These are phyloP conservation scores for Pheosia gnoma DNA, from an alignment of 2,888 invertebrate species.

Conservation along the genomic window DNA sequence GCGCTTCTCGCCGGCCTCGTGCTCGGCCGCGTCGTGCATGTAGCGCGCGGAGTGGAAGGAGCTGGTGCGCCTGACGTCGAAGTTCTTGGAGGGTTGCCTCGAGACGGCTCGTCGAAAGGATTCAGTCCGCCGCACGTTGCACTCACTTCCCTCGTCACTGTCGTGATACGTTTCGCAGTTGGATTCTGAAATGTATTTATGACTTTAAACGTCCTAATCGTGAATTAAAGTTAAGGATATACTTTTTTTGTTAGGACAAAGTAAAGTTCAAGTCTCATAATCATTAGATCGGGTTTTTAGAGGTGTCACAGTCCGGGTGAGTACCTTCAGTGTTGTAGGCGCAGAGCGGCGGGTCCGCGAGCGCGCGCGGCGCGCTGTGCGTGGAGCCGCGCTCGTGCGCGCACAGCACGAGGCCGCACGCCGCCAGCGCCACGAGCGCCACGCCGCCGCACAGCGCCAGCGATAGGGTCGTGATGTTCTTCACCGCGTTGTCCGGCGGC, in stretches of 20 bases:
- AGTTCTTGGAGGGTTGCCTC: constrained; percentile 61
- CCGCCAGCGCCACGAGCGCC: constrained; percentile 70
- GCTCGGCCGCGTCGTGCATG: constrained; percentile 58
- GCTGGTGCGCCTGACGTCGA: constrained; percentile 68
- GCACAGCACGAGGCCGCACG: constrained; percentile 78
- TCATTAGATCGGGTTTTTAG: background rate
- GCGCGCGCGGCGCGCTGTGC: constrained; percentile 47
- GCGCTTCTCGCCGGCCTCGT: constrained; percentile 47
- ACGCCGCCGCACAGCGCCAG: constrained; percentile 76
- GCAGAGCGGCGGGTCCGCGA: constrained; percentile 65
- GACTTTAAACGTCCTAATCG: background rate
- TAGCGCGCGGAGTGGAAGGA: constrained; percentile 75
- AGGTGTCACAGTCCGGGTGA: background rate
- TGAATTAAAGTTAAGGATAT: too few relatives aligned
- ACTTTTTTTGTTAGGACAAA: too few relatives aligned
- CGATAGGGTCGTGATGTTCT: constrained; percentile 70
- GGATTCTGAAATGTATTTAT: constrained; percentile 56
- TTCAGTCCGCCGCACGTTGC: constrained; percentile 70
- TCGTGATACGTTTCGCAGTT: constrained; percentile 76
- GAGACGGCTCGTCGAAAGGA: constrained; percentile 71
- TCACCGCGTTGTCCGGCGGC: constrained; percentile 58
- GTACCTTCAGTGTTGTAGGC: constrained; percentile 76
- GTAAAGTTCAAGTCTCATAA: too few relatives aligned
- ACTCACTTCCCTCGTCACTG: constrained; percentile 77
- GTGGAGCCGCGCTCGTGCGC: constrained; percentile 58